A percentile compares a stretch with the other conserved stretches of the same genome.
Evolutionary conservation across 2,888 invertebrate species (phyloP).

Genomic region (Dryobotodes eremita): DNA sequence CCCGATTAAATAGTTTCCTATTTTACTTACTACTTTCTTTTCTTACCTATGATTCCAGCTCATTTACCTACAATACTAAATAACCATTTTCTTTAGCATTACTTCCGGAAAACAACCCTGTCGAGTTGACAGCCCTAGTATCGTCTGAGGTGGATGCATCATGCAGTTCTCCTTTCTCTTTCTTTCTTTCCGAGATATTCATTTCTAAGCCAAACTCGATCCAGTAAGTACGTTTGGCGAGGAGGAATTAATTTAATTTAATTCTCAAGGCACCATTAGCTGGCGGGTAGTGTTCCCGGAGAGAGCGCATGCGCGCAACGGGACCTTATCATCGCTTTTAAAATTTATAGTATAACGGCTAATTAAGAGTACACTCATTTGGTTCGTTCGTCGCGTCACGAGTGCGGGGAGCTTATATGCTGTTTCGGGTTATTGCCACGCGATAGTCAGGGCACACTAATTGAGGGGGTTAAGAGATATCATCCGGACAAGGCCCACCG

Average conservation of each 20-base stretch:
- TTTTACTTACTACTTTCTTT: not conserved
- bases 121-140: conserved; percentile 27
- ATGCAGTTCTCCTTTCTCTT: conserved; percentile 55
- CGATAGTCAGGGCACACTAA: conserved; percentile 83
- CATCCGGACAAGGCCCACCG: conserved; percentile 78
- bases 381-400: conserved; percentile 84
- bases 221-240: conserved; percentile 70
- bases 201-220: conserved; percentile 57
- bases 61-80: not conserved
- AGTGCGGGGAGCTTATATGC: conserved; percentile 75
- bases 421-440: conserved; percentile 80
- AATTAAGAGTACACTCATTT: conserved; percentile 87
- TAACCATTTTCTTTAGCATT: not conserved
- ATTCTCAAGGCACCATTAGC: conserved; percentile 83
- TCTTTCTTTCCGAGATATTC: conserved; percentile 33
- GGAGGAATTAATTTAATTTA: conserved; percentile 86
- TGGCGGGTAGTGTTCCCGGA: conserved; percentile 69
- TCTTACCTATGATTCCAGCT: not conserved
- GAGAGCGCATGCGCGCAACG: conserved; percentile 75
- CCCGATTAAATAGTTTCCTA: not conserved
- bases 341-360: conserved; percentile 88
- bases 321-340: conserved; percentile 87
- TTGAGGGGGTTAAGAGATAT: conserved; percentile 84
- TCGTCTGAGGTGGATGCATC: conserved; percentile 23
- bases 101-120: not conserved